These are phyloP conservation scores for Chironomus riparius DNA, from an alignment of 2,888 invertebrate species.

Conservation along the genomic window DNA sequence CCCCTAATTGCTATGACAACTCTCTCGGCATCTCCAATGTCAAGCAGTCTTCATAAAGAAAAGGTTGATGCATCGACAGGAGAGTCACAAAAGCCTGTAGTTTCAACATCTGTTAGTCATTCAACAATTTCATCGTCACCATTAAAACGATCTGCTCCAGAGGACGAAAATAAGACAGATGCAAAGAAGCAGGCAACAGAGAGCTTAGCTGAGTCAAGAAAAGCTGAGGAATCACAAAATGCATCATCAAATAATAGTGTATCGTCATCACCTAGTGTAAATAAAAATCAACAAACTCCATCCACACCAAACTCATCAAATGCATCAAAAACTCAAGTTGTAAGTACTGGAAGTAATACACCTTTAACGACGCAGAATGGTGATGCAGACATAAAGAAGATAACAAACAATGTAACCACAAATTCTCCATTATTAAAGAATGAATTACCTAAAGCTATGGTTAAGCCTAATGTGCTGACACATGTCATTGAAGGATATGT, in stretches of 20 bases:
- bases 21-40: constrained; percentile 24
- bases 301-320: constrained; percentile 34
- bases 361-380: constrained; percentile 10
- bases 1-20: constrained; percentile 43
- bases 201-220: not conserved
- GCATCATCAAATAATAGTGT: not conserved
- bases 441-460: constrained; percentile 79
- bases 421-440: constrained; percentile 32
- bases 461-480: constrained; percentile 89
- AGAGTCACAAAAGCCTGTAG: not conserved
- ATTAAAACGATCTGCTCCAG: not conserved
- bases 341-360: constrained; percentile 14
- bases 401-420: constrained; percentile 34
- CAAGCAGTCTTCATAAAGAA: not conserved
- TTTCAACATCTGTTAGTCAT: not conserved
- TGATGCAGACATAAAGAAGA: constrained; percentile 7
- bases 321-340: not conserved
- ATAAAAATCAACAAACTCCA: constrained; percentile 30
- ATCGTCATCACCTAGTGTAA: not conserved
- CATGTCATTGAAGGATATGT: constrained; percentile 96
- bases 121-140: not conserved
- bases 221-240: not conserved
- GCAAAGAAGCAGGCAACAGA: constrained; percentile 14
- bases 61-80: not conserved
- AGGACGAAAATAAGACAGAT: not conserved